Percentiles rank a stretch among this genome's conserved stretches.
Evolutionary conservation across 2,888 invertebrate species (phyloP).

Genomic region (Colostygia pectinataria): DNA sequence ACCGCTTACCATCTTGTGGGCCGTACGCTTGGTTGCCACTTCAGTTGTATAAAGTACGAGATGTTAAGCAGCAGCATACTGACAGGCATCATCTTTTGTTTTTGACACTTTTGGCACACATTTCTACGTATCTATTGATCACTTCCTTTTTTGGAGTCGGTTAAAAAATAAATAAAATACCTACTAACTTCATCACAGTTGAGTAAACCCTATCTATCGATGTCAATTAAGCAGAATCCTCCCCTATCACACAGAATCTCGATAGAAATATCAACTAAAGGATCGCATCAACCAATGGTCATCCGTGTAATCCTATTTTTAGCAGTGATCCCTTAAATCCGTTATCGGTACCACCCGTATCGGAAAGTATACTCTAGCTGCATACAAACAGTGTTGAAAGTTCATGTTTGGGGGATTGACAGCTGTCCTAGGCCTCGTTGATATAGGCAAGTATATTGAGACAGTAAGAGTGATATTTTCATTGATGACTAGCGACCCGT

Average conservation of each 20-base stretch:
- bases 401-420: constrained; percentile 12
- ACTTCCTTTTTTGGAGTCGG: too few relatives aligned
- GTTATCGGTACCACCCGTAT: constrained; percentile 5
- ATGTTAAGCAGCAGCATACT: too few relatives aligned
- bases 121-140: too few relatives aligned
- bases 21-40: too few relatives aligned
- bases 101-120: too few relatives aligned
- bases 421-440: constrained; percentile 1
- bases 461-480: too few relatives aligned
- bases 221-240: constrained; percentile 11
- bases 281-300: constrained; percentile 20
- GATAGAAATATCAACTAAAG: constrained; percentile 26
- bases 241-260: constrained; percentile 11
- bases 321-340: constrained; percentile 21
- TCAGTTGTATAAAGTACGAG: too few relatives aligned
- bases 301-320: constrained; percentile 30
- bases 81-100: too few relatives aligned
- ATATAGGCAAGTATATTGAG: constrained; percentile 4
- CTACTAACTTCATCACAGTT: too few relatives aligned
- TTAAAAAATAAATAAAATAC: too few relatives aligned
- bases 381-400: not conserved
- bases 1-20: too few relatives aligned
- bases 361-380: constrained; percentile 8
- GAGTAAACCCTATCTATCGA: not conserved
- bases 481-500: too few relatives aligned